A percentile compares a stretch with the other conserved stretches of the same genome.
These are phyloP conservation scores for Gallinago nigripennis DNA, from an alignment of 2,797 vertebrate species.

Conservation along the genomic window DNA sequence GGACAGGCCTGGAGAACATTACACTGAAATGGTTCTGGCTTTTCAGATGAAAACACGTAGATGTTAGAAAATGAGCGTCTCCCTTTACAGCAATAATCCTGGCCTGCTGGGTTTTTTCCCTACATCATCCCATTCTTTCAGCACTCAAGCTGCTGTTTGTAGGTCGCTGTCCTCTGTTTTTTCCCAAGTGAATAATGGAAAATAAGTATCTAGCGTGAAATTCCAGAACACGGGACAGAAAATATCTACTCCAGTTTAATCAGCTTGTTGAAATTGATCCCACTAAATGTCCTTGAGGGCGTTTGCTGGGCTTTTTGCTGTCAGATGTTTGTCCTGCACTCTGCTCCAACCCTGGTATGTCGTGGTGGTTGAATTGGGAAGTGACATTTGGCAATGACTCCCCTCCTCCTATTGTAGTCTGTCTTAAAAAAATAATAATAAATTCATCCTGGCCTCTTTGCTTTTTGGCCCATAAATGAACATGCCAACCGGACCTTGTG, in stretches of 20 bases:
- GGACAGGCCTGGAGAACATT: background rate
- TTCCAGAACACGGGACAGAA: background rate
- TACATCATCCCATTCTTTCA: background rate
- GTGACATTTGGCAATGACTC: background rate
- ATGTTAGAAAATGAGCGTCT: background rate
- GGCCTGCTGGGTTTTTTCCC: background rate
- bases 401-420: background rate
- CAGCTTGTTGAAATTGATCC: background rate
- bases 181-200: background rate
- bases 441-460: background rate
- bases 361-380: background rate
- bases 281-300: background rate
- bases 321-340: background rate
- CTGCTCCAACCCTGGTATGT: background rate
- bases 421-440: background rate
- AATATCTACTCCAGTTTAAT: background rate
- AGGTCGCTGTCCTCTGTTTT: background rate
- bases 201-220: background rate
- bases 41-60: background rate
- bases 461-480: background rate
- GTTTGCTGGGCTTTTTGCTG: background rate
- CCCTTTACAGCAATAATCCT: background rate
- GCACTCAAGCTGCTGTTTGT: background rate
- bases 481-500: rapidly evolving
- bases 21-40: background rate